Conservation (phyloP, 2,888 invertebrate genomes). For the Pantelozetes paolii region DNA sequence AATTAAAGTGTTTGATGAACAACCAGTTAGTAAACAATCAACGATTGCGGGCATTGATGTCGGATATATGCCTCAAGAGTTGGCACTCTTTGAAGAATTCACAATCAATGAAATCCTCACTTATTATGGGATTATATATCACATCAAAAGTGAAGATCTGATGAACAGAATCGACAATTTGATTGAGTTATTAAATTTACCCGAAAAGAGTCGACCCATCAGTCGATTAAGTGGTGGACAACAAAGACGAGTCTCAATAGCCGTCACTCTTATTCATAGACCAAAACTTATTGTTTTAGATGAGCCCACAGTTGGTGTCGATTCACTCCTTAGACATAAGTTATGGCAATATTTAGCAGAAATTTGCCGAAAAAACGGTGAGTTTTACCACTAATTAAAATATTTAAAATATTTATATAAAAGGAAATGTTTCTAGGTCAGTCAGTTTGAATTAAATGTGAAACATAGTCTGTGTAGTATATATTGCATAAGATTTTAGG, state of each 20-base stretch:
- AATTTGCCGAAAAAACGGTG: constrained; percentile 71
- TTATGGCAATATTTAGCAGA: constrained; percentile 91
- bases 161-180: constrained; percentile 10
- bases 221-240: constrained; percentile 67
- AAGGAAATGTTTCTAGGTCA: too few species aligned
- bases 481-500: too few species aligned
- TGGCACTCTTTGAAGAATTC: constrained; percentile 43
- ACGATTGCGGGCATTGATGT: constrained; percentile 35
- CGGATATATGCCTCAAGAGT: constrained; percentile 44
- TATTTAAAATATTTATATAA: too few species aligned
- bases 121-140: constrained; percentile 41
- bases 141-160: constrained; percentile 8
- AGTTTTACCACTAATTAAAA: too few species aligned
- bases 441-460: too few species aligned
- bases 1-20: constrained; percentile 37
- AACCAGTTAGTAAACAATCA: constrained; percentile 15
- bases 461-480: too few species aligned
- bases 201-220: constrained; percentile 29
- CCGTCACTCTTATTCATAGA: constrained; percentile 86
- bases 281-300: constrained; percentile 85
- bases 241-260: constrained; percentile 83
- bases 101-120: constrained; percentile 40
- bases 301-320: constrained; percentile 89
- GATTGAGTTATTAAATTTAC: constrained; percentile 39
- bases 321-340: constrained; percentile 70